A percentile compares a stretch with the other conserved stretches of the same genome.
These are phyloP conservation scores for Melipona quadrifasciata DNA, from an alignment of 1,140 invertebrate genomes.

Conservation along the genomic window DNA sequence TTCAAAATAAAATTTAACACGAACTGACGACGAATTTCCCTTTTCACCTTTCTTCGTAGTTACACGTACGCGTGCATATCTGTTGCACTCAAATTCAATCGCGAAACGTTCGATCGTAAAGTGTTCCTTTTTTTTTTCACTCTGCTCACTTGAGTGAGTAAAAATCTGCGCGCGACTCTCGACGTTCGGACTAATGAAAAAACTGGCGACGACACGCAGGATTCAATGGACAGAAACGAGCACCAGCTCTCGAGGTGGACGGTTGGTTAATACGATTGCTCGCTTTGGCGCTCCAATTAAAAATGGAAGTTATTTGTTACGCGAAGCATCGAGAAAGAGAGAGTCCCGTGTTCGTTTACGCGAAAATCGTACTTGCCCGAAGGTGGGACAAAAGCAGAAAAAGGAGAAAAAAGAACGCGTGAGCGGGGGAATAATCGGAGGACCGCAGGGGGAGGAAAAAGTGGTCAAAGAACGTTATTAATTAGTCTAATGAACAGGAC, in stretches of 20 bases:
- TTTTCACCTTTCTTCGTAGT: too few species aligned
- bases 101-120: too few species aligned
- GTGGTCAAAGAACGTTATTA: slow-evolving; percentile 32
- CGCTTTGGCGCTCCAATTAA: neutral
- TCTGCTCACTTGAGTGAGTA: too few species aligned
- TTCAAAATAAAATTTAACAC: too few species aligned
- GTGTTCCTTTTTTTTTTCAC: too few species aligned
- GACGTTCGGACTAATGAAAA: neutral
- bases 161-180: neutral
- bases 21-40: too few species aligned
- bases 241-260: neutral
- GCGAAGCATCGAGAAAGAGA: neutral
- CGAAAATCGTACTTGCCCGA: neutral
- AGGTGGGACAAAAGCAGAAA: neutral
- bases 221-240: neutral
- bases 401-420: neutral
- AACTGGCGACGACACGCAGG: neutral
- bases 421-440: neutral
- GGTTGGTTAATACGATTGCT: neutral
- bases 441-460: neutral
- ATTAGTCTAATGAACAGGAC: slow-evolving; percentile 61
- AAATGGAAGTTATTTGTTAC: neutral
- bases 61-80: too few species aligned
- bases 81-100: too few species aligned
- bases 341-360: neutral